Evolutionary conservation across 2,888 invertebrate genomes (phyloP), one percentile per base, ranked within the genome.

Genomic region (Idaea straminata): DNA sequence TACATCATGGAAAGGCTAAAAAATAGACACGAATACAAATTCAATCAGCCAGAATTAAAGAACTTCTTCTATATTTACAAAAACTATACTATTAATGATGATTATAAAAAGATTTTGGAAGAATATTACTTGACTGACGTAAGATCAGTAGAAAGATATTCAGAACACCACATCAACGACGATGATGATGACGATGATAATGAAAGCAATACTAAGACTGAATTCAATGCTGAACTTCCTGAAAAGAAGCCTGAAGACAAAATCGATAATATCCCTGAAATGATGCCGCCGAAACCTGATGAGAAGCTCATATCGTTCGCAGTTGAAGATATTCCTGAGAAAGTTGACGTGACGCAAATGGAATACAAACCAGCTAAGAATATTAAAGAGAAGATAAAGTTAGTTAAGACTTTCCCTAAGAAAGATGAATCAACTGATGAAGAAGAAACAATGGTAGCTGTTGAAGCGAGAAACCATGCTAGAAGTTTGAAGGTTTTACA

Each of bases 41-140:
- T 86, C 64, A 93, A 93, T 70, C 87, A 90, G 66, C 95, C 95
- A 0, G 94, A 95, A 72, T 87, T 95, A 71, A 94, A 95, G 78
- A 95, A 95, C 74, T 95, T 94, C 90, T 94, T 95, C 76, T 95
- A 95, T 74, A 93, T 95, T 5, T 95, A 95, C 81, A 94, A 94
- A 75, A 95, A 95, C 74, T 94, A 94, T 76, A 94, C 94, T 0
- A 94, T 94, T 4, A 93, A 94, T 67, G 93, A 95, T 59, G 93
- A 94, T 35, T 95, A 94, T 77, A 94, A 94, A 72, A 88, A 94
- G 71, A 83, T 94, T 61, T 79, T 95, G 4, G 89, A 91, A 79
- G 92, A 94, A 62, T 93, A 93, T 75, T 95, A 95, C 71, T 83
- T 93, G 60, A 95, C 95, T 61, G 94, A 95, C 57, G 95, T 95